phyloP scores from a whole-genome alignment of 2,797 vertebrate species.

The Danio tinwini region DNA sequence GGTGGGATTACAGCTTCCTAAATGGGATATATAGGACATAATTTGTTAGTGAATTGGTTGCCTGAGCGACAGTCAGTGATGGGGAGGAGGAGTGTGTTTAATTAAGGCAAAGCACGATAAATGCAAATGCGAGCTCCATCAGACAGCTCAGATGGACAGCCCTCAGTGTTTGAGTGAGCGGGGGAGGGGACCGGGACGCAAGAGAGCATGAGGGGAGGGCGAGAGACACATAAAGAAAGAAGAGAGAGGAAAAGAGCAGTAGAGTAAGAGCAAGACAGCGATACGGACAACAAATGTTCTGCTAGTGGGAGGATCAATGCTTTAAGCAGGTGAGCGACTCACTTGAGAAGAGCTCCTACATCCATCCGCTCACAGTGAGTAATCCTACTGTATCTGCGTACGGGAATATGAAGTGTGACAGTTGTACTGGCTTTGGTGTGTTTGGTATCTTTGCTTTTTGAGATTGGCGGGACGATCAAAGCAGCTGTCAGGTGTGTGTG shows the following conservation, averaged over 20 bases:
- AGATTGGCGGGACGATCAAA: slow-evolving; percentile 20
- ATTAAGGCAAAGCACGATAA: slow-evolving; percentile 63
- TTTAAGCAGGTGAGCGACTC: slow-evolving; percentile 72
- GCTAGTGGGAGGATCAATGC: slow-evolving; percentile 60
- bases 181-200: slow-evolving; percentile 61
- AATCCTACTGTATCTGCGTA: slow-evolving; percentile 31
- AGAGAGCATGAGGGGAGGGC: slow-evolving; percentile 53
- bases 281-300: slow-evolving; percentile 42
- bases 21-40: slow-evolving; percentile 24
- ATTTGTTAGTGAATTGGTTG: slow-evolving; percentile 69
- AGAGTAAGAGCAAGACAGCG: slow-evolving; percentile 47
- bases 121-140: slow-evolving; percentile 60
- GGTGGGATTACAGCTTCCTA: slow-evolving; percentile 9
- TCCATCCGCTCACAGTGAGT: slow-evolving; percentile 50
- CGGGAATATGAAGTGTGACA: slow-evolving; percentile 16
- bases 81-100: slow-evolving; percentile 59
- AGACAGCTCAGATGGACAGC: slow-evolving; percentile 60
- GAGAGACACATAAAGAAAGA: slow-evolving; percentile 39
- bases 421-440: background rate
- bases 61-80: slow-evolving; percentile 74
- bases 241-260: slow-evolving; percentile 38
- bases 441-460: slow-evolving; percentile 6
- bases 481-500: slow-evolving; percentile 33
- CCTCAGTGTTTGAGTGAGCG: slow-evolving; percentile 60
- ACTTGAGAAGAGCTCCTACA: slow-evolving; percentile 52